Percentiles rank a stretch among this genome's conserved stretches.
Conservation (phyloP, 2,797 vertebrate genomes). For the Centropyge bicolor region DNA sequence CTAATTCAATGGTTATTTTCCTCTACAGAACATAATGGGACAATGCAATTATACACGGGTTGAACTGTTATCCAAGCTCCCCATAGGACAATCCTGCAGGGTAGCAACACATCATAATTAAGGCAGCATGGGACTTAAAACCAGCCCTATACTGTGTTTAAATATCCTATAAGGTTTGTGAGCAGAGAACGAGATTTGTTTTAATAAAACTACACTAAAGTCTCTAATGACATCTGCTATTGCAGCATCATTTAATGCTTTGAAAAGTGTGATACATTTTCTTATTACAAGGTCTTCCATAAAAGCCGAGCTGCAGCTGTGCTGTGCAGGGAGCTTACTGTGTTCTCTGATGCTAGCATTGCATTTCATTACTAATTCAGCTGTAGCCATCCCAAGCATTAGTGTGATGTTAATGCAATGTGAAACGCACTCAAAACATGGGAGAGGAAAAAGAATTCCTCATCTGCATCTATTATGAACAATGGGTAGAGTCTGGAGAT, state of each 20-base stretch:
- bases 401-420: conserved; percentile 81
- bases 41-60: conserved; percentile 69
- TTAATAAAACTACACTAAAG: conserved; percentile 54
- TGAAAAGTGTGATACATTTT: conserved; percentile 61
- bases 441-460: conserved; percentile 36
- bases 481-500: conserved; percentile 32
- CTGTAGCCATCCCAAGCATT: conserved; percentile 74
- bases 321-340: conserved; percentile 53
- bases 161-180: conserved; percentile 47
- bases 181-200: conserved; percentile 34
- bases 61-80: conserved; percentile 65
- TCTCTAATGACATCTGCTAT: conserved; percentile 57
- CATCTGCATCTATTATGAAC: conserved; percentile 55
- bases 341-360: conserved; percentile 70
- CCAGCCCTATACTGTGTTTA: conserved; percentile 53
- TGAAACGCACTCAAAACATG: conserved; percentile 75
- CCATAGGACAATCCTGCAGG: conserved; percentile 62
- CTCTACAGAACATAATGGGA: conserved; percentile 68
- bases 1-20: conserved; percentile 57
- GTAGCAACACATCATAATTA: conserved; percentile 73
- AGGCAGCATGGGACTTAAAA: conserved; percentile 69
- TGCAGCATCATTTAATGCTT: conserved; percentile 50
- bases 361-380: conserved; percentile 86
- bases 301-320: conserved; percentile 71
- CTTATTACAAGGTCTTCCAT: conserved; percentile 61